Percentiles rank a stretch among this genome's conserved stretches.
Conservation (phyloP, 2,797 vertebrate species). For the Schizopygopsis malacanthus region DNA sequence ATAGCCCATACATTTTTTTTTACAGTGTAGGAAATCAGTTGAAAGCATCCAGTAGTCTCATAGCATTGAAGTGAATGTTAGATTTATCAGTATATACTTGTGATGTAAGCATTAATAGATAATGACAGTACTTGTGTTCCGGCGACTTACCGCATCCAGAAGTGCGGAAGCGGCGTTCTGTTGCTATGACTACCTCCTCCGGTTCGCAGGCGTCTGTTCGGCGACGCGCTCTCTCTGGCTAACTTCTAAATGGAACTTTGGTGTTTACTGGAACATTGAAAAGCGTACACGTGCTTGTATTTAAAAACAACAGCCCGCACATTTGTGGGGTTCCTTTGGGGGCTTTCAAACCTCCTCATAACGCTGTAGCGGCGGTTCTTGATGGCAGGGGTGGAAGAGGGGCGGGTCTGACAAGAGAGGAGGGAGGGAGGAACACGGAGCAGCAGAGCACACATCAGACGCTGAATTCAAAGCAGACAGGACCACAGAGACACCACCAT, state of each 20-base stretch:
- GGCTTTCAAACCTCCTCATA: not conserved
- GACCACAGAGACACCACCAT: constrained; percentile 46
- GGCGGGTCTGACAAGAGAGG: constrained; percentile 36
- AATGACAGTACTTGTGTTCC: not conserved
- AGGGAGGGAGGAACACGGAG: constrained; percentile 28
- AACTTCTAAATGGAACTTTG: constrained; percentile 23
- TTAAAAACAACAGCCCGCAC: not conserved
- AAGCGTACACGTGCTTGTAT: not conserved
- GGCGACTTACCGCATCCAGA: not conserved
- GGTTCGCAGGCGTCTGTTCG: not conserved
- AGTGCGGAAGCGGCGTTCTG: not conserved
- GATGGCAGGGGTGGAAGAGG: constrained; percentile 41
- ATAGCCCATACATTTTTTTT: no score
- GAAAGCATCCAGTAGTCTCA: not conserved
- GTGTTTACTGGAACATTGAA: not conserved
- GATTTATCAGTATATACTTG: not conserved
- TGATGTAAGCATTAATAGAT: not conserved
- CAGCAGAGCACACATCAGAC: constrained; percentile 50
- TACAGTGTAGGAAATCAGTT: not conserved
- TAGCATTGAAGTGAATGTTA: not conserved
- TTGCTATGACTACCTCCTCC: constrained; percentile 27
- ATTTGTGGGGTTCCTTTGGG: not conserved
- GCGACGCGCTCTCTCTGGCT: not conserved
- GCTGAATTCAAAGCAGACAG: constrained; percentile 54
- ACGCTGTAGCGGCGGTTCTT: constrained; percentile 34